Percentiles rank a stretch among this genome's conserved stretches.
phyloP scores from a whole-genome alignment of 2,888 invertebrate species.

The Serripes groenlandicus region DNA sequence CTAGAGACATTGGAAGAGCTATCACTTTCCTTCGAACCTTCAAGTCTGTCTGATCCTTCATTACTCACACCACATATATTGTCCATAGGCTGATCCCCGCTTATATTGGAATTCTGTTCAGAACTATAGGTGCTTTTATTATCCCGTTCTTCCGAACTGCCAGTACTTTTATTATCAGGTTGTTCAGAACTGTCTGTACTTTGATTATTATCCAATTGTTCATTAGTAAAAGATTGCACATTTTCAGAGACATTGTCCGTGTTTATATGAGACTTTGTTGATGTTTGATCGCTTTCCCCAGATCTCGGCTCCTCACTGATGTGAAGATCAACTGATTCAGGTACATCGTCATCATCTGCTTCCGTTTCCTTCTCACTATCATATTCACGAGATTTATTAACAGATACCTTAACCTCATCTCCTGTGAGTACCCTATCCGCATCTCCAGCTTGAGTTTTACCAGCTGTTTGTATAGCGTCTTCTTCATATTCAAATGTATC shows the following conservation, averaged over 20 bases:
- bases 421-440: not conserved
- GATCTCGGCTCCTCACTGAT: slow-evolving; percentile 60
- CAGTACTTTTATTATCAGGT: too few species aligned
- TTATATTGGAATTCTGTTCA: not conserved
- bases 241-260: slow-evolving; percentile 5
- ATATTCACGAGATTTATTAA: slow-evolving; percentile 29
- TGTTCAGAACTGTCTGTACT: not conserved
- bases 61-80: not conserved
- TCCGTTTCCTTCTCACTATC: slow-evolving; percentile 6
- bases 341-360: not conserved
- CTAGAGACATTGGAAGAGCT: slow-evolving; percentile 53
- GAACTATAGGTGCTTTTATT: not conserved
- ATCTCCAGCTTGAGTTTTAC: slow-evolving; percentile 2
- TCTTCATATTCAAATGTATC: slow-evolving; percentile 49
- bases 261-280: not conserved
- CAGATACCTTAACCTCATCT: slow-evolving; percentile 23
- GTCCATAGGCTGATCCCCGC: not conserved
- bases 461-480: too few species aligned
- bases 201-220: not conserved
- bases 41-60: not conserved
- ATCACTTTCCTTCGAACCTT: slow-evolving; percentile 13
- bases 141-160: not conserved
- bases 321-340: slow-evolving; percentile 47
- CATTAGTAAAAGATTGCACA: slow-evolving; percentile 1
- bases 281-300: not conserved